These are phyloP conservation scores for Thumatha senex DNA, from an alignment of 2,888 invertebrate genomes.

Conservation along the genomic window DNA sequence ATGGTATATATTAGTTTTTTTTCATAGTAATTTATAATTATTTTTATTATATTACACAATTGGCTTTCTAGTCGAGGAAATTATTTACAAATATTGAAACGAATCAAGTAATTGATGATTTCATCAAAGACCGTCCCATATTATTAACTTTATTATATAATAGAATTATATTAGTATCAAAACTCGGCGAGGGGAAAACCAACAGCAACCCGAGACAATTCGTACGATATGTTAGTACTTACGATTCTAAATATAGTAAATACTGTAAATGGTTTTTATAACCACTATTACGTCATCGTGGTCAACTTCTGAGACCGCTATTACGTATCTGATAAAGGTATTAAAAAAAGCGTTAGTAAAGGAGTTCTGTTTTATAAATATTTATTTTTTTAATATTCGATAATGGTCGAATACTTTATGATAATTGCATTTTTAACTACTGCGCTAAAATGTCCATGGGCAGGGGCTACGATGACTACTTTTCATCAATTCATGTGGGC, in stretches of 20 bases:
- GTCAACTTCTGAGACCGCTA: not conserved
- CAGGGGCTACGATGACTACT: too few relatives aligned
- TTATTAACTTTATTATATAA: not conserved
- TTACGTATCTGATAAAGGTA: too few relatives aligned
- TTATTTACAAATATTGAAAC: not conserved
- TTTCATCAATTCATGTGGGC: too few relatives aligned
- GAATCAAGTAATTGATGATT: conserved; percentile 7
- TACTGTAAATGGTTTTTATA: not conserved
- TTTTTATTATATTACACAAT: conserved; percentile 35
- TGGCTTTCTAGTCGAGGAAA: not conserved
- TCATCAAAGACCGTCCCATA: not conserved
- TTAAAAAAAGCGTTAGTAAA: too few relatives aligned
- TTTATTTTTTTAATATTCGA: too few relatives aligned
- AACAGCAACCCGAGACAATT: not conserved
- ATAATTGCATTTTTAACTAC: too few relatives aligned
- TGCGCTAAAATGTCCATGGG: too few relatives aligned
- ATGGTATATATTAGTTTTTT: conserved; percentile 40
- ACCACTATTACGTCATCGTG: not conserved
- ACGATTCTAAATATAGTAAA: not conserved
- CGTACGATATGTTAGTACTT: not conserved
- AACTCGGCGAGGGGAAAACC: not conserved
- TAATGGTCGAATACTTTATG: too few relatives aligned
- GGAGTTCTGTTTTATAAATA: too few relatives aligned
- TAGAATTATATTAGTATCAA: not conserved
- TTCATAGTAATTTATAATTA: conserved; percentile 41